These are phyloP conservation scores for Fregetta grallaria DNA, from an alignment of 2,113 vertebrate species.

Conservation along the genomic window DNA sequence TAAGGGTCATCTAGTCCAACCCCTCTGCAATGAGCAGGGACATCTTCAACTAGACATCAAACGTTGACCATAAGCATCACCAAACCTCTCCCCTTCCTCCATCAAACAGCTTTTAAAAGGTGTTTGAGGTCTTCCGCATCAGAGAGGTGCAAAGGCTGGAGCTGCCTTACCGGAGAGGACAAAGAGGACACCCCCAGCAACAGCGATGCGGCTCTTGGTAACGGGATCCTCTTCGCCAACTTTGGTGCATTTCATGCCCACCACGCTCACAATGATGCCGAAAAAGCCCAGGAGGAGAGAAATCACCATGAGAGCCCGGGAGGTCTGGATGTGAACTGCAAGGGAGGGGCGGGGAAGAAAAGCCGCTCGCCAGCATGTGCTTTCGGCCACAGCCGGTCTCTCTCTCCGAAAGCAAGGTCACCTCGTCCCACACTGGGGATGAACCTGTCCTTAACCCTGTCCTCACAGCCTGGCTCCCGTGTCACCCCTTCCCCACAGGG, in stretches of 20 bases:
- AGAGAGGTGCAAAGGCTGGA: not conserved
- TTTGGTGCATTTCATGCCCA: conserved; percentile 98
- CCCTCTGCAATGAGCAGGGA: not conserved
- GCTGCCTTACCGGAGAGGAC: conserved; percentile 85
- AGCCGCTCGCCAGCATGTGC: not conserved
- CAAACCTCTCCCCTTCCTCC: not conserved
- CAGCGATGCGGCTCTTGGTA: conserved; percentile 88
- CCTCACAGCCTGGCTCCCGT: fast-evolving
- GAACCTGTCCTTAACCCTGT: not conserved
- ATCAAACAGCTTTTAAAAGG: not conserved
- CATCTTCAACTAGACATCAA: not conserved
- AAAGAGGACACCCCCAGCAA: conserved; percentile 88
- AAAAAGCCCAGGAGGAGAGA: conserved; percentile 93
- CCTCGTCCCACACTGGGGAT: not conserved
- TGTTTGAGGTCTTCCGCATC: not conserved
- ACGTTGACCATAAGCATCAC: fast-evolving
- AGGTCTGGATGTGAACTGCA: conserved; percentile 93
- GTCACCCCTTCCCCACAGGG: fast-evolving
- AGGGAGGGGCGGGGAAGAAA: not conserved
- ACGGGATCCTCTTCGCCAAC: conserved; percentile 92
- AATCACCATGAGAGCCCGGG: conserved; percentile 93
- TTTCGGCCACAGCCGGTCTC: not conserved
- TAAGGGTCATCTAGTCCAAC: not conserved
- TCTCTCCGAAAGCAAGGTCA: not conserved
- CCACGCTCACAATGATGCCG: conserved; percentile 88